Percentiles rank a stretch among this genome's conserved stretches.
phyloP scores from a whole-genome alignment of 2,797 vertebrate genomes.

The Muscicapa striata region DNA sequence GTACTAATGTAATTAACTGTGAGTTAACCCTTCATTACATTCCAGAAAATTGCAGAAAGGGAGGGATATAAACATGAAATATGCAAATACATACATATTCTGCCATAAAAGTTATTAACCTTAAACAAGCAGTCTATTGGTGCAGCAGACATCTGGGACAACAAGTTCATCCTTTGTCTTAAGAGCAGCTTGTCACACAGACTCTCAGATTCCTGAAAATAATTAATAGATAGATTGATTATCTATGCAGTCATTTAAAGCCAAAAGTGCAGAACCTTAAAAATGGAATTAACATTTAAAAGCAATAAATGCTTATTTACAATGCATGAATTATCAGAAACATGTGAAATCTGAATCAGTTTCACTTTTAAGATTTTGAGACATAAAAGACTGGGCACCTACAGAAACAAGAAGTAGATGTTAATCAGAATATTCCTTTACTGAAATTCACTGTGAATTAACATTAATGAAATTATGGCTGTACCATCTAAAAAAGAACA shows the following conservation, averaged over 20 bases:
- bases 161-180: constrained; percentile 88
- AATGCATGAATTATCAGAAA: not conserved
- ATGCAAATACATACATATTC: not conserved
- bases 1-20: not conserved
- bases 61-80: not conserved
- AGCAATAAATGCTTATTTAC: not conserved
- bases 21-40: not conserved
- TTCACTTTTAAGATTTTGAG: not conserved
- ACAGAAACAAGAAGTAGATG: not conserved
- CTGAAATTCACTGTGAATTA: not conserved
- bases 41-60: not conserved
- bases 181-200: constrained; percentile 84
- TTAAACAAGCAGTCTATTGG: constrained; percentile 91
- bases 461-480: not conserved
- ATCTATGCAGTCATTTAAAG: not conserved
- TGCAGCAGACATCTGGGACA: constrained; percentile 84
- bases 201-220: constrained; percentile 81
- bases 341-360: not conserved
- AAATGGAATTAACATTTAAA: not conserved
- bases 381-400: not conserved
- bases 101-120: constrained; percentile 75
- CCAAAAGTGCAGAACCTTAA: not conserved
- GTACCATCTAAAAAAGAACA: not conserved
- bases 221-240: not conserved
- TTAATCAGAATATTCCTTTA: not conserved